Evolutionary conservation across 1,140 invertebrate genomes (phyloP).

Genomic region (Ceratitis capitata): DNA sequence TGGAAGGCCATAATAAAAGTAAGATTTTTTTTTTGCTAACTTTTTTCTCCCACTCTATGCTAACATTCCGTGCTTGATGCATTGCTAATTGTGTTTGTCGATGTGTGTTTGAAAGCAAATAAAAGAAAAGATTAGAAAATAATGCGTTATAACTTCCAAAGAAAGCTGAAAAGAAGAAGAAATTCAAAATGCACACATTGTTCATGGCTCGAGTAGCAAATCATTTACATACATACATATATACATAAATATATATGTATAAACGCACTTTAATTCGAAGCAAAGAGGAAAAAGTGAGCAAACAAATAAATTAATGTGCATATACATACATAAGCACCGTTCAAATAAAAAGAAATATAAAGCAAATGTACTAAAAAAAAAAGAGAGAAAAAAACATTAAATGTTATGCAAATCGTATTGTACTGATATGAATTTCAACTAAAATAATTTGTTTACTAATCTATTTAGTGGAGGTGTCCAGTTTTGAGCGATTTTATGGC

Average conservation of each 20-base stretch:
- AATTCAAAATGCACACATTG: background rate
- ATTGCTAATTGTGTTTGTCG: background rate
- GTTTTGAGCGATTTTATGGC: too few species aligned
- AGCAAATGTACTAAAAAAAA: background rate
- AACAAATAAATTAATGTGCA: conserved; percentile 1
- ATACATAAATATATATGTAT: background rate
- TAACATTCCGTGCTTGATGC: background rate
- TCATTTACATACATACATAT: background rate
- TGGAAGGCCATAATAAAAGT: too few species aligned
- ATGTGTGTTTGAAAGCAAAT: background rate
- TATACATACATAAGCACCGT: too few species aligned
- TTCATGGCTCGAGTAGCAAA: background rate
- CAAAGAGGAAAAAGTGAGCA: background rate
- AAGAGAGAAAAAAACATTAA: background rate
- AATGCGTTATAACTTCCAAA: background rate
- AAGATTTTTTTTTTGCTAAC: background rate
- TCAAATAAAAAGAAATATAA: background rate
- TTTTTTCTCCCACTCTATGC: background rate
- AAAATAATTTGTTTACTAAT: background rate
- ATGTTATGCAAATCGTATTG: background rate
- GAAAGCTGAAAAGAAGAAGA: background rate
- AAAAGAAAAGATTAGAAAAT: background rate
- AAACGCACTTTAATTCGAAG: background rate
- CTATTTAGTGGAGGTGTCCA: background rate
- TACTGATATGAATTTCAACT: background rate